These are phyloP conservation scores for Epicauta chinensis DNA, from an alignment of 1,140 invertebrate species.

Conservation along the genomic window DNA sequence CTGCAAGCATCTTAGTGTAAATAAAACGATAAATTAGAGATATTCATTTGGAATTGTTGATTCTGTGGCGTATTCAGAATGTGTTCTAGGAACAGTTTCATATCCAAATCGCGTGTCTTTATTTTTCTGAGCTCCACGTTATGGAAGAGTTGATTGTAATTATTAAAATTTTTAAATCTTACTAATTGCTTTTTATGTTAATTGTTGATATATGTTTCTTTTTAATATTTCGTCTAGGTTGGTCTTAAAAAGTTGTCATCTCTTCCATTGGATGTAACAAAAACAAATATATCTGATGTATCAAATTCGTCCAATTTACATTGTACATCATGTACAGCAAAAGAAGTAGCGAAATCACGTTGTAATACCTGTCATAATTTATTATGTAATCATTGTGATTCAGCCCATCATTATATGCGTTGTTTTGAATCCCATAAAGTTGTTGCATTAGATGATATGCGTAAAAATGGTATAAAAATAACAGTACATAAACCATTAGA, in stretches of 20 bases:
- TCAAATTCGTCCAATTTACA: slow-evolving; percentile 68
- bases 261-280: slow-evolving; percentile 75
- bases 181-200: no score
- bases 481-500: slow-evolving; percentile 76
- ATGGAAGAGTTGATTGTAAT: no score
- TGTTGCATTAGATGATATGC: slow-evolving; percentile 78
- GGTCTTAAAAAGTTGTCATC: slow-evolving; percentile 64
- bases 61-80: no score
- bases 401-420: slow-evolving; percentile 89
- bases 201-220: no score
- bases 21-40: no score
- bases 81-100: no score
- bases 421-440: slow-evolving; percentile 91
- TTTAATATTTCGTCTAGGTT: no score
- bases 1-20: no score
- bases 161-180: no score
- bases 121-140: no score
- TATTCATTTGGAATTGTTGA: no score
- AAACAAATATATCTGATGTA: slow-evolving; percentile 79
- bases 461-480: slow-evolving; percentile 65
- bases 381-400: slow-evolving; percentile 87
- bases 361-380: slow-evolving; percentile 92
- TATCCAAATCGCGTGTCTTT: no score
- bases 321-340: slow-evolving; percentile 83
- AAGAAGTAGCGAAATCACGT: slow-evolving; percentile 83